phyloP scores from a whole-genome alignment of 2,113 vertebrate species.

The Sylvietta virens region DNA sequence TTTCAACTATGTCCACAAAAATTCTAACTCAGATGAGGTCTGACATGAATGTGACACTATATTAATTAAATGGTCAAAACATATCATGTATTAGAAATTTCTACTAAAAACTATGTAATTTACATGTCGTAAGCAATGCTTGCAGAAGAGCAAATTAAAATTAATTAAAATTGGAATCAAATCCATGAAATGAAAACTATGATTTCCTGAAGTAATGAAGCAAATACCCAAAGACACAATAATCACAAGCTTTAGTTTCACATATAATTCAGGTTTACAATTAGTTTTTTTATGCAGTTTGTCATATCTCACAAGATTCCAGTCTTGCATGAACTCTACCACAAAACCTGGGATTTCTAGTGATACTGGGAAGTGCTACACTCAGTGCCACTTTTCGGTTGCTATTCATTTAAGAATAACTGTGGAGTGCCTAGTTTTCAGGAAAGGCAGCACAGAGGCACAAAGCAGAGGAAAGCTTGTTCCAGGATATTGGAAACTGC shows the following conservation, averaged over 20 bases:
- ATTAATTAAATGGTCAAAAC: neutral
- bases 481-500: neutral
- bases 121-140: neutral
- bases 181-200: neutral
- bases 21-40: neutral
- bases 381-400: neutral
- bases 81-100: neutral
- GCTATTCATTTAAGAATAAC: neutral
- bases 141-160: neutral
- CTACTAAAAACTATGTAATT: neutral
- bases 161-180: conserved; percentile 22
- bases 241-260: neutral
- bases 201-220: neutral
- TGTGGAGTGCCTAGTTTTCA: neutral
- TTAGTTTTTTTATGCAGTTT: neutral
- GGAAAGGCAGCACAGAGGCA: neutral
- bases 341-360: neutral
- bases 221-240: neutral
- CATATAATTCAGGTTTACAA: neutral
- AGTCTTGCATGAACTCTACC: neutral
- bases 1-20: neutral
- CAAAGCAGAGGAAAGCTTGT: neutral
- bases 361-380: neutral
- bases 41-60: neutral
- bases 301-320: neutral